phyloP scores from a whole-genome alignment of 2,888 invertebrate genomes.

The Danaus chrysippus region DNA sequence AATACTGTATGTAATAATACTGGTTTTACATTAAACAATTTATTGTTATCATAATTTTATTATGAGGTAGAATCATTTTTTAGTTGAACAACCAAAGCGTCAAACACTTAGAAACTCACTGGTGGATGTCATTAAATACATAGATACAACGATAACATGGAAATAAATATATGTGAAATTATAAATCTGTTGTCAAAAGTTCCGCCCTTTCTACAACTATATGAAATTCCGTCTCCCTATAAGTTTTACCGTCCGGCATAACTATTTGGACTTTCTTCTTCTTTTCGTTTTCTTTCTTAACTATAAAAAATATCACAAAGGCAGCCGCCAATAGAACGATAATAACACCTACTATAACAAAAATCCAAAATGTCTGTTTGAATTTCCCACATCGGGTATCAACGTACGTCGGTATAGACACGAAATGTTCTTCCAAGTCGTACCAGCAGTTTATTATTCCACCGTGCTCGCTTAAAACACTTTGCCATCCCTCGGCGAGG shows the following conservation, averaged over 20 bases:
- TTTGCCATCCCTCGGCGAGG: slow-evolving; percentile 60
- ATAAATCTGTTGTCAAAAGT: slow-evolving; percentile 88
- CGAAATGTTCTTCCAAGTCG: slow-evolving; percentile 55
- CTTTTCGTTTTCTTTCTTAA: slow-evolving; percentile 73
- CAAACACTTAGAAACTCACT: slow-evolving; percentile 16
- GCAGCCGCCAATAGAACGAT: slow-evolving; percentile 69
- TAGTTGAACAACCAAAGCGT: too few relatives aligned
- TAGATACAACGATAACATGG: slow-evolving; percentile 40
- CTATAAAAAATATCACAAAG: slow-evolving; percentile 67
- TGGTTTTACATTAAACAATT: neutral
- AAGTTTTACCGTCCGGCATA: slow-evolving; percentile 89
- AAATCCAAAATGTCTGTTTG: slow-evolving; percentile 71
- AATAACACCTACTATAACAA: slow-evolving; percentile 66
- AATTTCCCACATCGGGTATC: slow-evolving; percentile 65
- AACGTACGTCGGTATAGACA: slow-evolving; percentile 62
- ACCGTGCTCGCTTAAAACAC: slow-evolving; percentile 54
- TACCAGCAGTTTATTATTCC: slow-evolving; percentile 67
- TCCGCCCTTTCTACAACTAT: slow-evolving; percentile 92
- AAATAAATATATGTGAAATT: slow-evolving; percentile 36
- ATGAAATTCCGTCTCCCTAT: slow-evolving; percentile 91
- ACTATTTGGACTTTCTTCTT: slow-evolving; percentile 83
- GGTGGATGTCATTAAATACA: slow-evolving; percentile 30
- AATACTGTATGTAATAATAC: neutral
- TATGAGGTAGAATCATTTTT: neutral
- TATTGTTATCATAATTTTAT: slow-evolving; percentile 2